Base-by-base conservation (phyloP, 2,113 vertebrate genomes). In the Apteryx owenii region DNA sequence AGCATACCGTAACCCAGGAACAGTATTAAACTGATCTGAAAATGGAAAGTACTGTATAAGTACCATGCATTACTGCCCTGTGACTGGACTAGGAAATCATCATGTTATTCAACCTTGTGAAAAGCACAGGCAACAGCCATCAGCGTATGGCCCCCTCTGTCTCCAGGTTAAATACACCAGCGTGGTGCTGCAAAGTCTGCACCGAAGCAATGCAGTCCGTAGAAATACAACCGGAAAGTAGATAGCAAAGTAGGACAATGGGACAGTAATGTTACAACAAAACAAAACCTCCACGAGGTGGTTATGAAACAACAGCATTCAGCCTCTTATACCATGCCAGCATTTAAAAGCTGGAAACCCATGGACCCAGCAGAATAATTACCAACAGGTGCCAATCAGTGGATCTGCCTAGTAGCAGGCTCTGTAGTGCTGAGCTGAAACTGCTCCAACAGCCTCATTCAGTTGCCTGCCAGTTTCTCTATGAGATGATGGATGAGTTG, bases 181-280 rank as follows among this genome's bases (percentile, higher is more conserved):
- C 56, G 36, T 62, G 7, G 12, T 66, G 79, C 81, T 91, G 94
- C 89, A 64, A 89, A 85, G 60, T 42, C 78, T 73, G 36, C 58
- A 36, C 36, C 5, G 0, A 29, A 66, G 65, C 56, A 65, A 91
- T 40, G 44, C 90, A 73, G 89, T 36, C 51, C 76, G 56, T 66
- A 91, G 90, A 95, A 90, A 68, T 54, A 81, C 88, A 69, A 65
- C 79, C 82, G 93, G 95, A 90, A 88, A 92, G 82, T 60, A 90
- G 85, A 83, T 21, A 71, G 73, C 66, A 82, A 93, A 96, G 91
- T 93, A 97, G 97, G 97, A 81, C 96, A 95, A 79, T 25, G 4
- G 66, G 94, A 85, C 94, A 85, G 86, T 70, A 89, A 90, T 64
- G 23, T 69, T 94, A 91, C 84, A 95, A 72, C 78, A 89, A 93